phyloP scores from a whole-genome alignment of 2,888 invertebrate species.

The Amblyjoppa proteus region DNA sequence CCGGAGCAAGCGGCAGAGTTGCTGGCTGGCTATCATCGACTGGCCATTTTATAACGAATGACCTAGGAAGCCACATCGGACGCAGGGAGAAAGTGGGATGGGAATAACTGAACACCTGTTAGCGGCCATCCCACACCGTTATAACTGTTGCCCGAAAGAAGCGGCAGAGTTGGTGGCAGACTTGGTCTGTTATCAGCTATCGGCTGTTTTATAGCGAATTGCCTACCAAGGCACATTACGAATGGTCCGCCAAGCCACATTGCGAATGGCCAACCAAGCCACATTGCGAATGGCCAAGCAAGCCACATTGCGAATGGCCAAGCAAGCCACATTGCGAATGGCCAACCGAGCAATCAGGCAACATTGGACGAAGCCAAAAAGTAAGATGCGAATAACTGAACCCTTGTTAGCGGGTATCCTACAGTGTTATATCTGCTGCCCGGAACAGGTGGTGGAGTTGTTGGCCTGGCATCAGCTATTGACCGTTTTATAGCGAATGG shows the following conservation, averaged over 20 bases:
- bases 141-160: neutral
- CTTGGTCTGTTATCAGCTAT: neutral
- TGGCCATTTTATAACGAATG: constrained; percentile 6
- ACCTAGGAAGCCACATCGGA: neutral
- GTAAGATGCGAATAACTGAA: neutral
- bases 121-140: neutral
- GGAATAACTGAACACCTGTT: constrained; percentile 2
- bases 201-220: neutral
- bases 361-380: neutral
- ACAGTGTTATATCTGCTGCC: constrained; percentile 19
- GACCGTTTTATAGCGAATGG: neutral
- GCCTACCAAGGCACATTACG: neutral
- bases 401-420: neutral
- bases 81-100: neutral
- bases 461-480: neutral
- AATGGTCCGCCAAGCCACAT: no score
- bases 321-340: no score
- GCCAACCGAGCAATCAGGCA: no score
- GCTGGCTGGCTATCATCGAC: neutral
- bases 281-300: no score
- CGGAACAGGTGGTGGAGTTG: neutral
- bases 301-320: neutral
- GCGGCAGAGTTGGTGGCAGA: neutral
- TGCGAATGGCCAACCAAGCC: no score
- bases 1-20: neutral